Base-by-base conservation (phyloP, 2,113 vertebrate species). In the Hippoglossus stenolepis region DNA sequence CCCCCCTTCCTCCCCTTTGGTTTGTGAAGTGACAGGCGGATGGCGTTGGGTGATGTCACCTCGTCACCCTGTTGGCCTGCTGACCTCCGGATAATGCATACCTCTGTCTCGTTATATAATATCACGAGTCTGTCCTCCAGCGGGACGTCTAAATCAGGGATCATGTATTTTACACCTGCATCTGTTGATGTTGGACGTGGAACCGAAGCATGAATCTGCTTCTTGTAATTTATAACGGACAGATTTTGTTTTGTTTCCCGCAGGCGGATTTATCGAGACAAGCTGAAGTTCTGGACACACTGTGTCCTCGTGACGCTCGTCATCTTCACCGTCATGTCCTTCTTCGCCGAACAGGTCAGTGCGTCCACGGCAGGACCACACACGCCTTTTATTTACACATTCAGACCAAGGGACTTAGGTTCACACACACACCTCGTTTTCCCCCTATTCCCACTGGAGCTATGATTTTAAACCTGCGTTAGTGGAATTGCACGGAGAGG, bases 241-340 rank as follows among this genome's bases (percentile, higher is more conserved):
- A 12, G 11, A 3, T 14, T 23, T 4, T 57, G 2, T 74, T 61
- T 17, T 14, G 2, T 74, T 61, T 17, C 11, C 24, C 13, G 5
- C 89, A 99, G 98, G 98, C 95, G 98, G 51, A 91, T 95, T 1
- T 99, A 99, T 77, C 94, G 98, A 64, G 97, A 99, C 94, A 98
- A 96, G 90, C 83, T 99, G 85, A 99, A 99, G 93, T 99, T 99
- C 91, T 99, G 98, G 98, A 99, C 97, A 3, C 98, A 99, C 61
- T 99, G 97, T 79, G 96, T 98, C 68, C 92, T 99, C 24, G 96
- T 97, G 86, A 96, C 97, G 0, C 92, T 99, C 60, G 97, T 99
- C 82, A 80, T 97, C 83, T 99, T 99, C 93, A 99, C 98, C 4
- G 74, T 99, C 83, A 93, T 98, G 89, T 99, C 98, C 2, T 99